Evolutionary conservation across 1,140 invertebrate genomes (phyloP).

Genomic region (Drosophila seguyi): DNA sequence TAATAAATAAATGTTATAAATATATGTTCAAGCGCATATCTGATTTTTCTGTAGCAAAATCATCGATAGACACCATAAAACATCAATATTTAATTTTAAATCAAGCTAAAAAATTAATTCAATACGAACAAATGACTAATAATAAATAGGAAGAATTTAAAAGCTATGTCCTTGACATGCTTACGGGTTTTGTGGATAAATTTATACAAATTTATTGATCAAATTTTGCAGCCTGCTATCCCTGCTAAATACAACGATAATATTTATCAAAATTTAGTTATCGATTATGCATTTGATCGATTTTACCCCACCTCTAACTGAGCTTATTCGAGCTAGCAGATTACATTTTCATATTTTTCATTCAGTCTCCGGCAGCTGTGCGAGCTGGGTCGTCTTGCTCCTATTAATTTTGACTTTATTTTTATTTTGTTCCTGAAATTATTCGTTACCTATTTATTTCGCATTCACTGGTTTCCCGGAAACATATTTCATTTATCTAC

Average conservation of each 20-base stretch:
- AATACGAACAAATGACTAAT: no score
- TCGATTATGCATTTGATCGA: neutral
- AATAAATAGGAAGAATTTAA: neutral
- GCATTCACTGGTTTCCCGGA: no score
- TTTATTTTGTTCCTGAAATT: neutral
- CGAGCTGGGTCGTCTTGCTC: neutral
- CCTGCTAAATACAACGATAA: no score
- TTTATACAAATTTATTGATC: no score
- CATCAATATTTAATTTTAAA: neutral
- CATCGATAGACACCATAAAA: neutral
- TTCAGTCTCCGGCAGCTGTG: neutral
- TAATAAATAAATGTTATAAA: no score
- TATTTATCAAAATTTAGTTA: neutral
- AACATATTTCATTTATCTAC: neutral
- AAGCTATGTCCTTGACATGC: neutral
- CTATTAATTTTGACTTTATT: no score
- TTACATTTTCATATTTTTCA: neutral
- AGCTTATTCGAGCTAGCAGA: neutral
- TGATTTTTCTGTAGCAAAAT: no score
- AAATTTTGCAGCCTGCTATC: no score
- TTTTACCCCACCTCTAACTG: neutral
- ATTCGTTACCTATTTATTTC: neutral
- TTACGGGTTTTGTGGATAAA: neutral
- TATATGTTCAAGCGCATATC: no score
- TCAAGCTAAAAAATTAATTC: neutral